Percentiles rank a stretch among this genome's conserved stretches.
These are phyloP conservation scores for Crossaster papposus DNA, from an alignment of 53 echinoderm and acorn worm genomes.

Conservation along the genomic window DNA sequence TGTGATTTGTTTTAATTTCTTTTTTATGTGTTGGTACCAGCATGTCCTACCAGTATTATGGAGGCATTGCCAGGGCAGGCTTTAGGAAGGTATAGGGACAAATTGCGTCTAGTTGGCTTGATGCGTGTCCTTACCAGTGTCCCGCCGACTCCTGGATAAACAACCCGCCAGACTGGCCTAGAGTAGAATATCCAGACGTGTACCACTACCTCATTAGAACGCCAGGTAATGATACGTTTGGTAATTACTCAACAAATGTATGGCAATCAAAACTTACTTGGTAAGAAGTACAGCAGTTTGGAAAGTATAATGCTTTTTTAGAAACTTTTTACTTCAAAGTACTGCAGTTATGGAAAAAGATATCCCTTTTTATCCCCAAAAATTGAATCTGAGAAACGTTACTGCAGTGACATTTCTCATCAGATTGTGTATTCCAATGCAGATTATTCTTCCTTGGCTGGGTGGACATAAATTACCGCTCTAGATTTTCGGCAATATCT, in stretches of 20 bases:
- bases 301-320: no score
- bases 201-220: conserved; percentile 15
- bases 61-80: neutral
- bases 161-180: conserved; percentile 8
- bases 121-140: conserved; percentile 5
- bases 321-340: no score
- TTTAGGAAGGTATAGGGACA: neutral
- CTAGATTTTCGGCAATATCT: no score
- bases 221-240: neutral
- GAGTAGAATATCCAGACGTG: conserved; percentile 28
- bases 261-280: no score
- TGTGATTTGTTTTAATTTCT: neutral
- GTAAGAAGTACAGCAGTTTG: no score
- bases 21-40: neutral
- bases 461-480: no score
- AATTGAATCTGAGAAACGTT: no score
- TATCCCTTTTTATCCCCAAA: no score
- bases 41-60: neutral
- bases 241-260: neutral
- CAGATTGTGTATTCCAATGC: no score
- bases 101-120: neutral
- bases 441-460: no score
- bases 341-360: no score
- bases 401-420: no score
- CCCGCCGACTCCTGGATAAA: conserved; percentile 32